Base-by-base conservation (phyloP, 2,888 invertebrate species). In the Heliconius aoede region DNA sequence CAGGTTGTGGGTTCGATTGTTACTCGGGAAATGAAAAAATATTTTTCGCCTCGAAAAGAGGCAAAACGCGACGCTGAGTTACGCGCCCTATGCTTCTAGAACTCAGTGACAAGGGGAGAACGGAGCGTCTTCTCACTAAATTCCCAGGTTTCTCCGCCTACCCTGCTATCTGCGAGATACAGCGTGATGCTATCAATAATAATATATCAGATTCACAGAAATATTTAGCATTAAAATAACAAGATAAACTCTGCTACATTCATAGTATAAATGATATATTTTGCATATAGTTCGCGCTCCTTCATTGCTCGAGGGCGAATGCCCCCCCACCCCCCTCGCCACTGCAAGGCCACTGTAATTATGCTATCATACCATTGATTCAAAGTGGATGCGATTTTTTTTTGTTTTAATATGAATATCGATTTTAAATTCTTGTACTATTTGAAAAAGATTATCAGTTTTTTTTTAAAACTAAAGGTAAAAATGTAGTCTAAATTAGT, bases 271-370 rank as follows among this genome's bases (percentile, higher is more conserved):
- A 55, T 18, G 4, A 55, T 71, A 55, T 71, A 71, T 60, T 36
- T 72, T 61, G 60, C 60, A 72, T 72, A 60, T 40, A 61, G 72
- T 72, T 72, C 21, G 58, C 60, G 61, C 60, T 72, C 61, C 26
- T 61, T 40, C 21, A 26, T 72, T 21, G 24, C 21, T 36, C 26
- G 58, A 60, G 60, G 72, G 60, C 72, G 61, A n/a, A n/a, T n/a
- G n/a, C n/a, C n/a, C n/a, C n/a, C n/a, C n/a, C n/a, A 40, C 60
- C 60, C 72, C 72, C 61, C 72, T 72, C 61, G 60, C 72, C 3
- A 28, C 8, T 60, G 21, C 72, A 72, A 72, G 72, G 72, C 61
- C 72, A 72, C 60, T 61, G 72, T 72, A 72, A 72, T 72, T 72
- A 72, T 60, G 36, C 58, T 58, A 72, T 72, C 60, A 26, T 61